phyloP scores from a whole-genome alignment of 2,797 vertebrate genomes.

The Tokudaia muenninki region DNA sequence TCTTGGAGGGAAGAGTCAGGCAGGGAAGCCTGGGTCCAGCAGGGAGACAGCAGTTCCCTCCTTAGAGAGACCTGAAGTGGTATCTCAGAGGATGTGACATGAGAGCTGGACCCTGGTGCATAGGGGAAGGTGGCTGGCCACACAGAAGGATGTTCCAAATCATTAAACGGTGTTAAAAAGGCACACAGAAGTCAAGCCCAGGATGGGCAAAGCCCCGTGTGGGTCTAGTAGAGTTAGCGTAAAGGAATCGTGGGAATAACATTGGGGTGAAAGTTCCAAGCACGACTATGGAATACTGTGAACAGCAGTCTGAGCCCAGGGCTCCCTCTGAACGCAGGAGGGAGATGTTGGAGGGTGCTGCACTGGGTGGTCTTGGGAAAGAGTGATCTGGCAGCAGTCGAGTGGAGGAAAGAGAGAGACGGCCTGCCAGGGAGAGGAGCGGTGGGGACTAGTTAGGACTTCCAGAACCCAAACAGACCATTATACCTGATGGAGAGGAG shows the following conservation, averaged over 20 bases:
- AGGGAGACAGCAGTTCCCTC: fast-evolving
- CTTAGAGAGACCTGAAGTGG: neutral
- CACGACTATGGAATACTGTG: neutral
- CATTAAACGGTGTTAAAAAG: neutral
- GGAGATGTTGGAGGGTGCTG: neutral
- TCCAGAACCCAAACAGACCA: neutral
- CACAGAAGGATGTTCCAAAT: neutral
- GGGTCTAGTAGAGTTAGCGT: neutral
- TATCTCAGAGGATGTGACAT: neutral
- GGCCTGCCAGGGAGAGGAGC: neutral
- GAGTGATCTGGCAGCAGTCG: neutral
- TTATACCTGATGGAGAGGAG: neutral
- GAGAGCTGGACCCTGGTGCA: neutral
- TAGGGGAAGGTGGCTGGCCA: neutral
- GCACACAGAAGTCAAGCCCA: neutral
- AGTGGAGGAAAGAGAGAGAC: neutral
- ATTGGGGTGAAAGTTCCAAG: neutral
- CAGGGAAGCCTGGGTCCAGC: neutral
- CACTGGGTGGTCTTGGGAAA: neutral
- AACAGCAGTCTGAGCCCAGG: neutral
- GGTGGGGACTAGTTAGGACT: neutral
- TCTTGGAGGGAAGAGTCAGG: neutral
- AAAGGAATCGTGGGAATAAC: neutral
- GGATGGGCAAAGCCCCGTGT: neutral
- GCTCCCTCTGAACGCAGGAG: neutral